Conservation (phyloP, 2,888 invertebrate species). For the Melitaea athalia region DNA sequence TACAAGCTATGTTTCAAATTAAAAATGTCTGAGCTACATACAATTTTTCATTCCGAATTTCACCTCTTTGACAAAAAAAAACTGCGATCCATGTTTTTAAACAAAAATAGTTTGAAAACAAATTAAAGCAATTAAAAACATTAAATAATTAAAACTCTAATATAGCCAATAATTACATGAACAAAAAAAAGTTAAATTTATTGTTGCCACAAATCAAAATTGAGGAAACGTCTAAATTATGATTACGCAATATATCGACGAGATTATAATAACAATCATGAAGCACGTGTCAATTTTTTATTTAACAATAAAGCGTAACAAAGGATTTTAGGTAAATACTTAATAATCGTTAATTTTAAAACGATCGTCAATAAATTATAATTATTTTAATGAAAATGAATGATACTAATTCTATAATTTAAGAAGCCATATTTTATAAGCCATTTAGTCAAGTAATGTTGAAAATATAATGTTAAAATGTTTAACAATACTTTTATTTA, state of each 20-base stretch:
- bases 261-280: constrained; percentile 16
- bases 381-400: constrained; percentile 43
- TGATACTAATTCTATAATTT: constrained; percentile 40
- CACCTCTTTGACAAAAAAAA: too few relatives aligned
- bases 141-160: background rate
- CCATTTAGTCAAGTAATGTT: background rate
- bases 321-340: constrained; percentile 13
- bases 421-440: constrained; percentile 43
- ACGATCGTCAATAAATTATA: constrained; percentile 9
- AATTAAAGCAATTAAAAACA: background rate
- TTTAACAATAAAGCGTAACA: constrained; percentile 6
- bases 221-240: constrained; percentile 16
- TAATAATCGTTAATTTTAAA: constrained; percentile 18
- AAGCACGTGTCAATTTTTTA: constrained; percentile 20
- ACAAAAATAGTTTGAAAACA: background rate
- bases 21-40: too few relatives aligned
- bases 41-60: too few relatives aligned
- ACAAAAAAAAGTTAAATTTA: constrained; percentile 16
- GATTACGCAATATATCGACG: constrained; percentile 11
- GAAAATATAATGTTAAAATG: too few relatives aligned
- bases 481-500: too few relatives aligned
- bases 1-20: too few relatives aligned
- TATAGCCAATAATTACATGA: background rate
- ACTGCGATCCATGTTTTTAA: too few relatives aligned
- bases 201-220: constrained; percentile 18